These are phyloP conservation scores for Ferrisia virgata DNA, from an alignment of 2,888 invertebrate genomes.

Conservation along the genomic window DNA sequence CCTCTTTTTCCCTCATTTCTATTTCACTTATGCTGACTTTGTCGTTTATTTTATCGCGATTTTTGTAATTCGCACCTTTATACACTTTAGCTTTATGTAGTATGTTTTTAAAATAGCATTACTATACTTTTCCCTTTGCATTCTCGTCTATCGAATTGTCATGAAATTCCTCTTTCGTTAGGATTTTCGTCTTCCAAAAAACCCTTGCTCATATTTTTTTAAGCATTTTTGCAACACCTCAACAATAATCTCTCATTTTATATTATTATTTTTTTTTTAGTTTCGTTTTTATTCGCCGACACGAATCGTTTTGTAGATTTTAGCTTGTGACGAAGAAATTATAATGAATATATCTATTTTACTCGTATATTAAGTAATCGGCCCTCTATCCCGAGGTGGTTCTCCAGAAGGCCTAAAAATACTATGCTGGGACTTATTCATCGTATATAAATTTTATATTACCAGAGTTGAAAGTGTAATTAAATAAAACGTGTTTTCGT, in stretches of 20 bases:
- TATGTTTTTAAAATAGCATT: neutral
- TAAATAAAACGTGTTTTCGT: constrained; percentile 9
- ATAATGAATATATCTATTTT: neutral
- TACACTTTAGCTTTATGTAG: neutral
- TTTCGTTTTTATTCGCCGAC: neutral
- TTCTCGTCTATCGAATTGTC: neutral
- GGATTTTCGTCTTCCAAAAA: constrained; percentile 13
- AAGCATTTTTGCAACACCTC: neutral
- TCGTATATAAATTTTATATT: constrained; percentile 10
- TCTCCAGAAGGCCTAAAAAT: constrained; percentile 7
- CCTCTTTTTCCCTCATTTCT: neutral
- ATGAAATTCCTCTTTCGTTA: neutral
- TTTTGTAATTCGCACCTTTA: neutral
- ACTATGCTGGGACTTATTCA: neutral
- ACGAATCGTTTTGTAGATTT: neutral
- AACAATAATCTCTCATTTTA: neutral
- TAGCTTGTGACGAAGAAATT: neutral
- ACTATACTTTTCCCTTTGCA: neutral
- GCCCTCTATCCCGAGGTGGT: neutral
- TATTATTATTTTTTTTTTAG: neutral
- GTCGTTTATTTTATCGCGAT: neutral
- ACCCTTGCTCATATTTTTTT: constrained; percentile 12
- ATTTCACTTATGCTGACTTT: neutral
- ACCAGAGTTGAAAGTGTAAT: neutral
- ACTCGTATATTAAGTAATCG: neutral